Conservation (phyloP, 2,888 invertebrate genomes). For the Exephanes ischioxanthus region DNA sequence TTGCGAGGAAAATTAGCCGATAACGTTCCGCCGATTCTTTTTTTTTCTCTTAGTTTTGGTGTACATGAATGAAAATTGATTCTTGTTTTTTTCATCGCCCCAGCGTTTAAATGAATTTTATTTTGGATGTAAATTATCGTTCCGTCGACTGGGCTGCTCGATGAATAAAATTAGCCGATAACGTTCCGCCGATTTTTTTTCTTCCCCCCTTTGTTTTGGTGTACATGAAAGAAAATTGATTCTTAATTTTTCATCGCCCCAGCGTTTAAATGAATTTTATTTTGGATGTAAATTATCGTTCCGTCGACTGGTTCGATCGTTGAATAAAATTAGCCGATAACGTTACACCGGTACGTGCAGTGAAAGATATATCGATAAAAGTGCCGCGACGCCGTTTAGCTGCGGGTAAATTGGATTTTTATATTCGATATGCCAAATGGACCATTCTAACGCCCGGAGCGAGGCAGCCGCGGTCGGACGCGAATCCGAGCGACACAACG, state of each 20-base stretch:
- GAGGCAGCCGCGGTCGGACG: conserved; percentile 31
- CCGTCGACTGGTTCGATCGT: neutral
- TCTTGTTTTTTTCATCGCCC: too few relatives aligned
- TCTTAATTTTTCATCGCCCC: too few relatives aligned
- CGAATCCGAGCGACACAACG: conserved; percentile 37
- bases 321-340: neutral
- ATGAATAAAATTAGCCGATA: neutral
- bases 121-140: neutral
- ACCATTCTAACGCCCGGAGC: conserved; percentile 34
- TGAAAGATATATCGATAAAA: conserved; percentile 10
- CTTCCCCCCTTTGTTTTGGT: too few relatives aligned
- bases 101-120: too few relatives aligned
- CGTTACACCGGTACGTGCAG: too few relatives aligned
- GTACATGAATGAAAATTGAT: too few relatives aligned
- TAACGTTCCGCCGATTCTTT: too few relatives aligned
- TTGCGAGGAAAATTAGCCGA: too few relatives aligned
- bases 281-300: neutral
- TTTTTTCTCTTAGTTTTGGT: too few relatives aligned
- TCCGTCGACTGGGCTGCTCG: conserved; percentile 1
- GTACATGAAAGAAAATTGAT: too few relatives aligned
- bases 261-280: too few relatives aligned
- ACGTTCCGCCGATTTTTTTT: neutral
- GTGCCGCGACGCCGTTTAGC: conserved; percentile 19
- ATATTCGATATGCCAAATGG: conserved; percentile 9
- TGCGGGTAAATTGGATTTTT: neutral